Conservation (phyloP, 1,140 invertebrate genomes). For the Daktulosphaira vitifoliae region DNA sequence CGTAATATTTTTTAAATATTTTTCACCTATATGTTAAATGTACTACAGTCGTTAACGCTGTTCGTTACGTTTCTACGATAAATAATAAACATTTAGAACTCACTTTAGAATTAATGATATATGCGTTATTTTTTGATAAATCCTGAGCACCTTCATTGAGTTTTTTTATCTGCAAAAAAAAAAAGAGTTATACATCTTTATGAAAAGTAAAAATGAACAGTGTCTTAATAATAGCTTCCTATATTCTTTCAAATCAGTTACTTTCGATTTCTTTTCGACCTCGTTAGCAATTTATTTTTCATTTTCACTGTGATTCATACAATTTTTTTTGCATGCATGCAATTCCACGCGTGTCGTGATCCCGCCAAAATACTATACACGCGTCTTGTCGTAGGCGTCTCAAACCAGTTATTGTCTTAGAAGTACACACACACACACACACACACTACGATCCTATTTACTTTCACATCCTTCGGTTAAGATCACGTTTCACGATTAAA, state of each 20-base stretch:
- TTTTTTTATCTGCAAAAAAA: constrained; percentile 25
- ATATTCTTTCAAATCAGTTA: not conserved
- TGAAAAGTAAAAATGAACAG: too few relatives aligned
- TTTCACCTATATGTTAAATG: too few relatives aligned
- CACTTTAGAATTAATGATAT: too few relatives aligned
- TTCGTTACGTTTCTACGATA: too few relatives aligned
- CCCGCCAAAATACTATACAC: constrained; percentile 7
- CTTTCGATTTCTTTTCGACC: constrained; percentile 9
- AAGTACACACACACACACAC: not conserved
- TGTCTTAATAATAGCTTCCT: too few relatives aligned
- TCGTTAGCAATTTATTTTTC: not conserved
- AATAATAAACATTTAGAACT: too few relatives aligned
- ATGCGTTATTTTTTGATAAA: not conserved
- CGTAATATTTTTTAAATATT: too few relatives aligned
- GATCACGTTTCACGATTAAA: constrained; percentile 22
- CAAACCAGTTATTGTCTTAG: constrained; percentile 11
- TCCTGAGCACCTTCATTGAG: constrained; percentile 23
- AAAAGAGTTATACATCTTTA: not conserved
- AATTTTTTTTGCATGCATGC: not conserved
- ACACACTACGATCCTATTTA: constrained; percentile 3
- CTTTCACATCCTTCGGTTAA: constrained; percentile 20
- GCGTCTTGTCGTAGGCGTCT: constrained; percentile 22
- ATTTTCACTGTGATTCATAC: not conserved
- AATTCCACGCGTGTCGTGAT: constrained; percentile 7
- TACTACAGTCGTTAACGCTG: too few relatives aligned